A percentile compares a stretch with the other conserved stretches of the same genome.
Evolutionary conservation across 1,140 invertebrate genomes (phyloP).

Genomic region (Paracyclopina nana): DNA sequence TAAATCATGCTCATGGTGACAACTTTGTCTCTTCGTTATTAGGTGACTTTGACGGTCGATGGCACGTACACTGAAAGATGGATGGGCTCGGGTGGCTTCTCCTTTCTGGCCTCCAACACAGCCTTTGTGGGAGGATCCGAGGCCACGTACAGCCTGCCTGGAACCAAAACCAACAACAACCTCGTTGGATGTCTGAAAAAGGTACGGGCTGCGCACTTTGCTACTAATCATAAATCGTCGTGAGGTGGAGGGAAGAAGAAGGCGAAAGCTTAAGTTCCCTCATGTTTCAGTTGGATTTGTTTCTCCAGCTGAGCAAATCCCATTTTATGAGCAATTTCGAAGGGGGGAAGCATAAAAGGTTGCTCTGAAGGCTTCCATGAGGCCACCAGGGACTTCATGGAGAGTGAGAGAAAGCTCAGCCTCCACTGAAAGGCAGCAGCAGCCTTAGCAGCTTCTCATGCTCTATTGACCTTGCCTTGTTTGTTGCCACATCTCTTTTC

Average conservation of each 20-base stretch:
- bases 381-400: too few species aligned
- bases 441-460: too few species aligned
- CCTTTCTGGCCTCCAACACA: conserved; percentile 60
- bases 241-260: background rate
- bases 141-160: conserved; percentile 51
- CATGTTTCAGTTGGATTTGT: too few species aligned
- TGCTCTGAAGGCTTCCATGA: too few species aligned
- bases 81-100: conserved; percentile 74
- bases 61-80: conserved; percentile 74
- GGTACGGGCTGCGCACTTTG: conserved; percentile 34
- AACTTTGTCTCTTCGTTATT: conserved; percentile 20
- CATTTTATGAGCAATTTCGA: too few species aligned
- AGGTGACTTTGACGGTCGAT: conserved; percentile 78
- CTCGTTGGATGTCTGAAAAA: conserved; percentile 89
- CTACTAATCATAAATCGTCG: background rate
- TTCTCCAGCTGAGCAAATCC: too few species aligned
- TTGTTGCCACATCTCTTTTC: too few species aligned
- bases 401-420: too few species aligned
- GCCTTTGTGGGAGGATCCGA: conserved; percentile 75
- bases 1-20: too few species aligned
- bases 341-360: too few species aligned
- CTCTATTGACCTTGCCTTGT: too few species aligned
- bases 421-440: too few species aligned
- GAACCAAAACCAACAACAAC: conserved; percentile 61
- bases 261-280: background rate